Evolutionary conservation across 1,140 invertebrate species (phyloP), one percentile per base, ranked within the genome.

Genomic region (Brachionus manjavacas): DNA sequence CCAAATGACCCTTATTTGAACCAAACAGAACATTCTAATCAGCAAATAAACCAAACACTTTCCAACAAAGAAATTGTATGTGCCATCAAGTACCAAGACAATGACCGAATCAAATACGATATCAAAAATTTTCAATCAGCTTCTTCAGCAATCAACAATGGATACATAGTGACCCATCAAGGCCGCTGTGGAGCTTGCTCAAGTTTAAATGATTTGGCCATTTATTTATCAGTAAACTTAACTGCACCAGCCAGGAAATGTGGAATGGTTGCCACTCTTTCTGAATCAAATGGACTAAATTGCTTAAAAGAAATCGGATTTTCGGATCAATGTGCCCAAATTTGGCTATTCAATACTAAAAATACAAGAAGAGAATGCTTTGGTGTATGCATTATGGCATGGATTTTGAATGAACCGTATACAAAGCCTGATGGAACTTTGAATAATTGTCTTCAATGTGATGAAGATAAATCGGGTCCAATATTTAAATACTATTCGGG

Each of bases 341-440:
- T 76, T 49, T 76, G 72, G 72, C 46, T 76, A 31, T 76, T 76
- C 25, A 76, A 76, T n/a, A 76, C 72, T 9, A 76, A 76, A 49
- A 76, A 76, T 46, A 76, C 72, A 12, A 43, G 72, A 35, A 76
- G 28, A 49, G 1, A 76, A 4, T 76, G 72, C 11, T 76, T 76
- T 31, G 49, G 23, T 46, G 72, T 49, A 35, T 76, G 72, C 20
- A 49, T 76, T 4, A 2, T 49, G 46, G 41, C 72, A 12, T 76
- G 72, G 72, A 76, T 76, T 3, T 76, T 76, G n/a, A 76, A 76
- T 49, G 72, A 76, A 9, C 72, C 72, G 12, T 49, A 49, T 8
- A 76, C 39, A 12, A 76, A 76, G 25, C 41, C 41, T 25, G 72
- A 76, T 46, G 72, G 72, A 14, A 52, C 72, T 28, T 31, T 76